These are phyloP conservation scores for Amphibalanus amphitrite DNA, from an alignment of 1,140 invertebrate genomes.

Conservation along the genomic window DNA sequence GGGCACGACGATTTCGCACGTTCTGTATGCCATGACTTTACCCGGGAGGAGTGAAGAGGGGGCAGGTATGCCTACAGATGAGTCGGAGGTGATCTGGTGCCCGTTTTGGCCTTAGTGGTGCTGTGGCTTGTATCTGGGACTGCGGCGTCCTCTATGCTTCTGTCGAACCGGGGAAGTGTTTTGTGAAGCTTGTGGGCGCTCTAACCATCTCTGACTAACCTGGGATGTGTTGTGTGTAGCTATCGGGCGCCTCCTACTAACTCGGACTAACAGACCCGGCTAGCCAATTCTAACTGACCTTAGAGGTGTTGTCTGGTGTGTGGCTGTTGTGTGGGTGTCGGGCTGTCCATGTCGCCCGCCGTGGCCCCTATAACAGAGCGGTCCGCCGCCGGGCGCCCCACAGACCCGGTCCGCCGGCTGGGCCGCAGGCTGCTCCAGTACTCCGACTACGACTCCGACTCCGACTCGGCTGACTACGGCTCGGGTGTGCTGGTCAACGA, in stretches of 20 bases:
- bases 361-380: too few relatives aligned
- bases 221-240: too few relatives aligned
- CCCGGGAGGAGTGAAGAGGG: background rate
- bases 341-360: too few relatives aligned
- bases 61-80: background rate
- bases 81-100: background rate
- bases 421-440: background rate
- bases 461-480: too few relatives aligned
- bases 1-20: background rate
- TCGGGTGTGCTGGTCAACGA: too few relatives aligned
- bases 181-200: background rate
- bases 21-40: background rate
- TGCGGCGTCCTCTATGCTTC: background rate
- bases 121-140: background rate
- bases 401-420: background rate
- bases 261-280: background rate
- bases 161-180: background rate
- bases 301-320: background rate
- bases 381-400: too few relatives aligned
- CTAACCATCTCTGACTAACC: background rate
- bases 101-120: background rate
- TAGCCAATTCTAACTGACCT: too few relatives aligned
- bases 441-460: too few relatives aligned
- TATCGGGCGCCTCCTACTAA: background rate
- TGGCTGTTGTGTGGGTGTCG: background rate